Evolutionary conservation across 2,113 vertebrate species (phyloP).

Genomic region (Hassar affinis): DNA sequence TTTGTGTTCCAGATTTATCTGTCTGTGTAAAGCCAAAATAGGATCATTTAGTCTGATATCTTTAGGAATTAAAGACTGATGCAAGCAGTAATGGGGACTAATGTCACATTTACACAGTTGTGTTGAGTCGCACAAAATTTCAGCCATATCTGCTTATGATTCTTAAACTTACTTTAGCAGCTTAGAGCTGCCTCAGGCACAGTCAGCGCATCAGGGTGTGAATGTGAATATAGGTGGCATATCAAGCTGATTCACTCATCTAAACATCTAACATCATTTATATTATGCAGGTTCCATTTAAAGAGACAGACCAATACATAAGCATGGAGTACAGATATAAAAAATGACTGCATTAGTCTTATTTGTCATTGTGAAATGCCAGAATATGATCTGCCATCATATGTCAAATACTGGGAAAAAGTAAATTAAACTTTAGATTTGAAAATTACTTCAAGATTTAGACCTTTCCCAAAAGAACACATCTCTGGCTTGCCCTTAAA

Average conservation of each 20-base stretch:
- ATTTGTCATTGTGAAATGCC: slow-evolving; percentile 31
- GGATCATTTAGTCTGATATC: slow-evolving; percentile 1
- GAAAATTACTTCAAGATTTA: slow-evolving; percentile 34
- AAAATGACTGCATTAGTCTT: slow-evolving; percentile 28
- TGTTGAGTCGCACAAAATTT: slow-evolving; percentile 28
- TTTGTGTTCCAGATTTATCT: slow-evolving; percentile 12
- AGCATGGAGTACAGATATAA: slow-evolving; percentile 5
- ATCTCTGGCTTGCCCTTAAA: slow-evolving; percentile 1
- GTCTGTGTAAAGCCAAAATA: slow-evolving; percentile 28
- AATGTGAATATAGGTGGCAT: slow-evolving; percentile 39
- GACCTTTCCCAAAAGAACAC: slow-evolving; percentile 13
- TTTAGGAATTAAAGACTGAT: slow-evolving; percentile 32
- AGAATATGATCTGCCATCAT: slow-evolving; percentile 28
- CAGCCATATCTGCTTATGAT: slow-evolving; percentile 19
- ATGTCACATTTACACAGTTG: slow-evolving; percentile 40
- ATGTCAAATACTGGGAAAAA: slow-evolving; percentile 14
- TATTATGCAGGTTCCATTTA: slow-evolving; percentile 10
- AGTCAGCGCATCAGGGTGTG: background rate
- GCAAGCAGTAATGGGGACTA: slow-evolving; percentile 23
- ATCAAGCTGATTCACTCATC: slow-evolving; percentile 34
- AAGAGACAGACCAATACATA: slow-evolving; percentile 5
- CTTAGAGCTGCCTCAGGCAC: slow-evolving; percentile 22
- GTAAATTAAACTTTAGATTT: slow-evolving; percentile 38
- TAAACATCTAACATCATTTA: slow-evolving; percentile 33
- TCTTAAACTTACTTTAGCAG: slow-evolving; percentile 28